Evolutionary conservation across 2,888 invertebrate genomes (phyloP), one percentile per base, ranked within the genome.

Genomic region (Hirtodrosophila duncani): DNA sequence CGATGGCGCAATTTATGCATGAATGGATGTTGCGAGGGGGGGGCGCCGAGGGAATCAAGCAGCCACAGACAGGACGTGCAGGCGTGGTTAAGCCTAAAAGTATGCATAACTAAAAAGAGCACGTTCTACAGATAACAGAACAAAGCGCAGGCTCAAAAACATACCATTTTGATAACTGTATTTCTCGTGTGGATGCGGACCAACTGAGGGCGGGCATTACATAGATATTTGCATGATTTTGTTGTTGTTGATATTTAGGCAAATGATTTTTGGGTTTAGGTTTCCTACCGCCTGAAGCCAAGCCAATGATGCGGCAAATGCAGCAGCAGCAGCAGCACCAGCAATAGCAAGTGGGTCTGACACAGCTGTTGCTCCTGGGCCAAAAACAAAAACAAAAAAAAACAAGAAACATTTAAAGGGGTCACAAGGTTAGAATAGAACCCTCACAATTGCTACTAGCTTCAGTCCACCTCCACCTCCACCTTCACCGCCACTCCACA

Each of bases 51-150:
- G n/a, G n/a, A n/a, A n/a, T n/a, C n/a, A n/a, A 29, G 33, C 36
- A 55, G 34, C 30, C 50, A 34, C 55, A 62, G 49, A 7, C 36
- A 55, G 26, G 43, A 69, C 70, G 74, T 74, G 68, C 60, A 50
- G 66, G 45, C 44, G 8, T 41, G 9, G 36, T 41, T 72, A 79
- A 70, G 72, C 72, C 77, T 59, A 58, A 79, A 75, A 77, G 69
- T 72, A 62, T 75, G 79, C 79, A 67, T 67, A 65, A 75, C 69
- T 66, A 67, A 79, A 56, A 79, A 56, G 67, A 64, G 70, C 77
- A 78, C 77, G 77, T 78, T 66, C 49, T 38, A 26, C 58, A 72
- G 77, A 78, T 75, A 78, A 69, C 63, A 63, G 52, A 56, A 51
- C 55, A 55, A 51, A 38, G 29, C 23, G 44, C 17, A 41, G 36